Base-by-base conservation (phyloP, 1,140 invertebrate species). In the Hydropsyche tenuis region DNA sequence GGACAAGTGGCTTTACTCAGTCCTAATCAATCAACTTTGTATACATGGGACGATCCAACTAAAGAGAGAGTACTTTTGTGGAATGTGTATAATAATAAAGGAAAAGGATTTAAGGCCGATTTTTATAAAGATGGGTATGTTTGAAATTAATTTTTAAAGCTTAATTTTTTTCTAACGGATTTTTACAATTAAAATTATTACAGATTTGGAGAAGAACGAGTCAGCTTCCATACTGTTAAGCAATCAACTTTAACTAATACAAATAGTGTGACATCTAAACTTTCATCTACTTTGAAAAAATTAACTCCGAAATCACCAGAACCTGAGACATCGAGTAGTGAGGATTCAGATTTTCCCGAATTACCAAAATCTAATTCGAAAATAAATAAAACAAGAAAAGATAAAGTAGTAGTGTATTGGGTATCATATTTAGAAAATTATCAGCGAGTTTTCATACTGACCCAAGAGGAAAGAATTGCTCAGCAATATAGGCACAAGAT, bases 21-120 rank as follows among this genome's bases (percentile, higher is more conserved):
- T 81, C 92, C 93, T 0, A 89, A 91, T 78, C 91, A 94, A 79
- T 90, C 91, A 46, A 82, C 94, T 72, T 79, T 94, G 6, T 94
- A 94, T 80, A 95, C 93, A 0, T 95, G 94, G 94, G 94, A 95
- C 80, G 92, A 95, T 83, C 93, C 93, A 0, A 88, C 88, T 3
- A 88, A 90, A 72, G 87, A 90, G 23, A 85, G 93, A 69, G 86
- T 88, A 68, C 84, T 95, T 0, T 85, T 93, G 53, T 95, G 94
- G 93, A 95, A 94, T 80, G 88, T 94, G 12, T 94, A 94, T 79
- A 93, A 93, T 75, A 90, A 92, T 77, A 93, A 93, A 79, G 89
- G 88, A 20, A 87, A 88, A 73, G 92, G 92, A 69, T 93, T 90
- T 78, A 81, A 86, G 9, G 89, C 91, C 20, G 88, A 90, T 77